phyloP scores from a whole-genome alignment of 2,888 invertebrate species.

The Aleiodes testaceus region DNA sequence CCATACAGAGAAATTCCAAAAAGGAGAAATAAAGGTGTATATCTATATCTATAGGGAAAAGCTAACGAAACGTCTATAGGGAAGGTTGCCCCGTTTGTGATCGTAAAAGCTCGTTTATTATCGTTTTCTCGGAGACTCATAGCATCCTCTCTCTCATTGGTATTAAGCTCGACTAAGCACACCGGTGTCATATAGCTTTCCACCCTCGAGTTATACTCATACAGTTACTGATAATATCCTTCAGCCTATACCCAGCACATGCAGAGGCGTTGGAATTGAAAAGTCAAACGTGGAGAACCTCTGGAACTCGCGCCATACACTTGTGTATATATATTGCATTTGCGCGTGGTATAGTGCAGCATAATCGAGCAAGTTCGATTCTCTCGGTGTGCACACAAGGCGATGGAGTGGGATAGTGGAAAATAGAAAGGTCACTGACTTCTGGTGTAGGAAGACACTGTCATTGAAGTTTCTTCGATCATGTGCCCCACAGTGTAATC shows the following conservation, averaged over 20 bases:
- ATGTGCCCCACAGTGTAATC: background rate
- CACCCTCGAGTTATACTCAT: constrained; percentile 10
- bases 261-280: constrained; percentile 11
- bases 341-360: background rate
- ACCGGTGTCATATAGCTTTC: background rate
- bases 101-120: constrained; percentile 46
- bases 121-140: constrained; percentile 31
- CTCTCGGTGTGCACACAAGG: background rate
- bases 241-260: background rate
- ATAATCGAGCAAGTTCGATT: constrained; percentile 22
- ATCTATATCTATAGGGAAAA: background rate
- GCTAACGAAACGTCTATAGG: constrained; percentile 32
- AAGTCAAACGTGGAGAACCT: constrained; percentile 14
- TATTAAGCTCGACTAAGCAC: constrained; percentile 37
- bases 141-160: constrained; percentile 12
- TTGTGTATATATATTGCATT: background rate
- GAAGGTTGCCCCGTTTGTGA: constrained; percentile 19
- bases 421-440: constrained; percentile 22
- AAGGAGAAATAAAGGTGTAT: background rate
- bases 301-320: background rate
- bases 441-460: background rate
- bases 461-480: constrained; percentile 11
- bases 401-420: background rate
- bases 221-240: background rate
- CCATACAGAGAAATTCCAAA: constrained; percentile 8